Evolutionary conservation across 2,113 vertebrate species (phyloP).

Genomic region (Meriones unguiculatus): DNA sequence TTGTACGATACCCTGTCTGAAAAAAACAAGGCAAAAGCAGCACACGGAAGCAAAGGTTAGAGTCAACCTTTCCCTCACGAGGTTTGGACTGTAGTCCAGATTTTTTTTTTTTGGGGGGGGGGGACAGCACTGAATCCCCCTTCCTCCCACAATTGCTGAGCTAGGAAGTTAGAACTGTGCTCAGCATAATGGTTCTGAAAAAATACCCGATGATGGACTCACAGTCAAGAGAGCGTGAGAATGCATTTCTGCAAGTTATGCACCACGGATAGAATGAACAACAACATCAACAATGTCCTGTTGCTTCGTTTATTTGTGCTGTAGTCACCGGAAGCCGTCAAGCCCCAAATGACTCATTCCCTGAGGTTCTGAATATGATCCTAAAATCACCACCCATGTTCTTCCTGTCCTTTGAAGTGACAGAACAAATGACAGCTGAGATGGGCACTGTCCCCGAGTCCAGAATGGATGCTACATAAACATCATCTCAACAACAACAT

Average conservation of each 20-base stretch:
- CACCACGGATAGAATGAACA: slow-evolving; percentile 64
- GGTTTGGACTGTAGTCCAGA: neutral
- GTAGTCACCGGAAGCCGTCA: slow-evolving; percentile 73
- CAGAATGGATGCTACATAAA: slow-evolving; percentile 69
- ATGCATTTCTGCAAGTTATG: slow-evolving; percentile 25
- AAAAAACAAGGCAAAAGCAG: neutral
- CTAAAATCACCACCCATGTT: slow-evolving; percentile 76
- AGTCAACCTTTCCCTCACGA: neutral
- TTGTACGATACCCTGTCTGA: neutral
- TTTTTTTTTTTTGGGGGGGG: neutral
- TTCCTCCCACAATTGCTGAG: neutral
- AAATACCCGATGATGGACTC: slow-evolving; percentile 7
- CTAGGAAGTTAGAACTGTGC: neutral
- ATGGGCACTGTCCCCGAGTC: slow-evolving; percentile 66
- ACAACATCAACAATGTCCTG: slow-evolving; percentile 60
- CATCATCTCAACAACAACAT: slow-evolving; percentile 74
- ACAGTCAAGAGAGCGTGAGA: slow-evolving; percentile 16
- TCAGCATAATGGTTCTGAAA: neutral
- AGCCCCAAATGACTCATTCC: slow-evolving; percentile 76
- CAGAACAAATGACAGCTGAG: slow-evolving; percentile 78
- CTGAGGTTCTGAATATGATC: slow-evolving; percentile 71
- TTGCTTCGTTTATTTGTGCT: slow-evolving; percentile 75
- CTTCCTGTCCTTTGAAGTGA: slow-evolving; percentile 82
- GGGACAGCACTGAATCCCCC: neutral
- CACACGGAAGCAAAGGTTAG: neutral